Evolutionary conservation across 2,113 vertebrate species (phyloP), one percentile per base, ranked within the genome.

Genomic region (Scomber scombrus): DNA sequence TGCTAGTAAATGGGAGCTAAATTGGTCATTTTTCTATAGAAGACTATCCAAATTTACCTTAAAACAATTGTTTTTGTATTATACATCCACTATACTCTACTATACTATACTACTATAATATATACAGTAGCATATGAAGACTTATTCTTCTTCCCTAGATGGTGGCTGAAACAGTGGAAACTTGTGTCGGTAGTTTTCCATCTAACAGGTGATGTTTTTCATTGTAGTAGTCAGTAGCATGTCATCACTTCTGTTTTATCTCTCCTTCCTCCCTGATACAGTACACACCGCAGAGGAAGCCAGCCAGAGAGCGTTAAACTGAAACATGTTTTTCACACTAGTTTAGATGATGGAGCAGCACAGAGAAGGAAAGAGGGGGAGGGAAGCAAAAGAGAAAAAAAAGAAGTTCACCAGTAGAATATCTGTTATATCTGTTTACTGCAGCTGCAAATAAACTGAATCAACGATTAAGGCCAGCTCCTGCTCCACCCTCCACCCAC

Each of bases 381-480:
- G 5, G n/a, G 14, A 23, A 40, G 34, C 2, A 43, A 7, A 19
- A 4, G 26, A 9, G 0, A 45, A 13, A 21, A 12, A 31, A 34
- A 57, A 43, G 29, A 15, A 71, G 29, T 21, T 19, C 4, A 34
- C 23, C 29, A 15, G 49, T 1, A 8, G 57, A 50, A 40, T 40
- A 40, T 40, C 8, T 40, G 8, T 9, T 40, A 31, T 64, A 21
- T 50, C 19, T 34, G 31, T 64, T 75, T 34, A 45, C 26, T 43
- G 26, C 55, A 10, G 70, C 62, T 23, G 34, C 49, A 78, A 81
- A 76, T 76, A 62, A 61, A 70, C 66, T 4, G 23, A 87, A 75
- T 68, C 60, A 11, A 40, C 7, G 2, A 26, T 23, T 19, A 63
- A 11, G 49, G 29, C 34, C 34, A 15, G 47, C 11, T 51, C 40